Evolutionary conservation across 2,113 vertebrate genomes (phyloP).

Genomic region (Poeciliopsis prolifica): DNA sequence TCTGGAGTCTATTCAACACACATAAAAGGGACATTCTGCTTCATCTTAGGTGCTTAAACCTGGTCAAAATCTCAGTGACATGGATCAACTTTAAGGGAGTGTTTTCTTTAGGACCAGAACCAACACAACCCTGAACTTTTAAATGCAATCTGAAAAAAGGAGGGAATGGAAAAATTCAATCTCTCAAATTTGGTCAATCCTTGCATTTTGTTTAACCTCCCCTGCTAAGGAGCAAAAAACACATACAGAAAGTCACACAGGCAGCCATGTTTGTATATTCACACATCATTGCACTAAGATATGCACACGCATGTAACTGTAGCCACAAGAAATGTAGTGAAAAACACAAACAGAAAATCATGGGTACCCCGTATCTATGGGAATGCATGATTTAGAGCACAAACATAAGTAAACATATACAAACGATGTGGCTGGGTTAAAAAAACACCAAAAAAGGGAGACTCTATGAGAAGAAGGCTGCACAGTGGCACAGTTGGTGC

Average conservation of each 20-base stretch:
- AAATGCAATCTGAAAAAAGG: not conserved
- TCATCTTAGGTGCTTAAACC: constrained; percentile 9
- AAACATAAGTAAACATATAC: constrained; percentile 9
- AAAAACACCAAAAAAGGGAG: constrained; percentile 37
- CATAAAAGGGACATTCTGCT: constrained; percentile 33
- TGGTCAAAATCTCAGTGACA: constrained; percentile 35
- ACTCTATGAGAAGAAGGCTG: constrained; percentile 14
- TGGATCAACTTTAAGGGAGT: constrained; percentile 1
- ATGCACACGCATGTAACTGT: constrained; percentile 13
- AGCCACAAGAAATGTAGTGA: constrained; percentile 32
- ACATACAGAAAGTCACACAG: constrained; percentile 27
- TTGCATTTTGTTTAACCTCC: not conserved
- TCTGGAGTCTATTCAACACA: constrained; percentile 20
- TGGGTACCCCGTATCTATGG: constrained; percentile 28
- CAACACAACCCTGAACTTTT: not conserved
- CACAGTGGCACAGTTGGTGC: too few species aligned
- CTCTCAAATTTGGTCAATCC: not conserved
- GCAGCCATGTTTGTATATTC: constrained; percentile 38
- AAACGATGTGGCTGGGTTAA: constrained; percentile 16
- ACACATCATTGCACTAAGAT: constrained; percentile 24
- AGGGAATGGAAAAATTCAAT: not conserved
- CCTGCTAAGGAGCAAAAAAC: constrained; percentile 6
- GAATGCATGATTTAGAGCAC: constrained; percentile 32
- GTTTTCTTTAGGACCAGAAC: not conserved
- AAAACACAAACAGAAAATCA: constrained; percentile 41